Conservation (phyloP, 2,888 invertebrate genomes). For the Drosophila emarginata region DNA sequence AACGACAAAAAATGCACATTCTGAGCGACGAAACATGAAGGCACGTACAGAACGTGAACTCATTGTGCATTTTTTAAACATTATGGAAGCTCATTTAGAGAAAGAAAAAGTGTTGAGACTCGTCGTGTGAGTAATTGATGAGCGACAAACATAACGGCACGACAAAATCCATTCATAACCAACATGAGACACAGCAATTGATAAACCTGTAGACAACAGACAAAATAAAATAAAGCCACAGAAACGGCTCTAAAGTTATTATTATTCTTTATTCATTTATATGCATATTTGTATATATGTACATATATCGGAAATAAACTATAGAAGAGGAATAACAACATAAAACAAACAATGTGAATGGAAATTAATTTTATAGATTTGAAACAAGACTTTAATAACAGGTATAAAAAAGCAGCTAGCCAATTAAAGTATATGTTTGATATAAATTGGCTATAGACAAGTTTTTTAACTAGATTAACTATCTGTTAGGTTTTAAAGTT, state of each 20-base stretch:
- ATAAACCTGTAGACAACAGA: not conserved
- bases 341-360: not conserved
- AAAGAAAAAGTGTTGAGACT: conserved; percentile 30
- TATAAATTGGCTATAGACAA: not conserved
- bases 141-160: conserved; percentile 25
- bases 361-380: conserved; percentile 4
- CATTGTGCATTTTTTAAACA: conserved; percentile 43
- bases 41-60: conserved; percentile 48
- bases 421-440: not conserved
- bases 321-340: no score
- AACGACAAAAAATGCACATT: conserved; percentile 35
- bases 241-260: conserved; percentile 7
- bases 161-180: conserved; percentile 47
- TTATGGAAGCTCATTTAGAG: conserved; percentile 29
- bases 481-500: not conserved
- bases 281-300: no score
- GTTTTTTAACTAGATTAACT: conserved; percentile 2
- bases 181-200: conserved; percentile 38
- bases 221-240: not conserved
- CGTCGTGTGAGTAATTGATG: conserved; percentile 55
- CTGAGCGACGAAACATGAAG: conserved; percentile 18
- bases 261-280: conserved; percentile 2
- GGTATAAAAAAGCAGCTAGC: conserved; percentile 2
- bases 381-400: conserved; percentile 2
- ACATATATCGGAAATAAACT: no score